Evolutionary conservation across 2,888 invertebrate genomes (phyloP).

Genomic region (Drosophila parthenogenetica): DNA sequence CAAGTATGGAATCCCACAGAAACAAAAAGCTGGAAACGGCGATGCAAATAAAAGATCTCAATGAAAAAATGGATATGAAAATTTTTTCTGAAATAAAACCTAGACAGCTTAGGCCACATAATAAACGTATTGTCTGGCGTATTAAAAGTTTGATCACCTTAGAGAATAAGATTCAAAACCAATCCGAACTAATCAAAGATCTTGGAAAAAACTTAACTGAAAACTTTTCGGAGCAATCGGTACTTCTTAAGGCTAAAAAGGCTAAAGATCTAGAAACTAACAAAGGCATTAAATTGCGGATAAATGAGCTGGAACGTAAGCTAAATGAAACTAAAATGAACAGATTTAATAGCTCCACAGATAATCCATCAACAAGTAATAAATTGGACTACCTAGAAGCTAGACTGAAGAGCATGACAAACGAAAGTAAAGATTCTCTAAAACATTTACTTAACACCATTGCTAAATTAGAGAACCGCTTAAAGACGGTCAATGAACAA

Average conservation of each 20-base stretch:
- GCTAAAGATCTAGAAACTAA: background rate
- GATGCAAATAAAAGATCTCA: background rate
- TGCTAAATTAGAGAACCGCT: background rate
- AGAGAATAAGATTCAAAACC: background rate
- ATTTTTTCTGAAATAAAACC: background rate
- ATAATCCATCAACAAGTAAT: background rate
- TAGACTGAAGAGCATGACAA: background rate
- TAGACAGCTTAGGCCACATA: too few relatives aligned
- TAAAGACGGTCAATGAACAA: slow-evolving; percentile 5
- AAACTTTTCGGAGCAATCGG: background rate
- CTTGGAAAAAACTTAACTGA: background rate
- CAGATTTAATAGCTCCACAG: background rate
- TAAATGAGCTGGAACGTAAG: slow-evolving; percentile 11
- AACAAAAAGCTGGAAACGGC: background rate
- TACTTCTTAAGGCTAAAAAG: background rate
- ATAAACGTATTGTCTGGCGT: too few relatives aligned
- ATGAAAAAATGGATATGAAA: background rate
- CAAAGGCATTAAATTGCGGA: background rate
- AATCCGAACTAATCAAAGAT: background rate
- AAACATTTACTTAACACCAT: slow-evolving; percentile 1
- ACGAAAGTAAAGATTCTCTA: background rate
- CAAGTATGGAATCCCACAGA: background rate
- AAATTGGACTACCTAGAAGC: slow-evolving; percentile 20
- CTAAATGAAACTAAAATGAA: background rate
- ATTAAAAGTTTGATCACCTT: too few relatives aligned